phyloP scores from a whole-genome alignment of 2,797 vertebrate species.

The Tauraco hartlaubi region DNA sequence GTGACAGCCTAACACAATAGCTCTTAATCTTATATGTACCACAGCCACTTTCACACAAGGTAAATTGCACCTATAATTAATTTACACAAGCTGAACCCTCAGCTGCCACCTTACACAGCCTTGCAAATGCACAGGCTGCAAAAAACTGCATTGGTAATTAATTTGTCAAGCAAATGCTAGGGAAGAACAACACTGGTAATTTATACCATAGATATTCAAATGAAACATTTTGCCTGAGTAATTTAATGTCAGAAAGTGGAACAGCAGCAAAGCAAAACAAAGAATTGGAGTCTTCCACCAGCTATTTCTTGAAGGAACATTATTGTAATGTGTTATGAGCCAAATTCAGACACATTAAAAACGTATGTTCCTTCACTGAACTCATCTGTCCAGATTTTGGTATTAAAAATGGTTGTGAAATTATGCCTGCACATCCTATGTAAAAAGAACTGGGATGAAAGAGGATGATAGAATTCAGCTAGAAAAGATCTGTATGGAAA shows the following conservation, averaged over 20 bases:
- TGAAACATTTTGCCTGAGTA: constrained; percentile 62
- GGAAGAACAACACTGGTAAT: constrained; percentile 73
- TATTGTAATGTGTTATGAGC: not conserved
- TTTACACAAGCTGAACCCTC: constrained; percentile 52
- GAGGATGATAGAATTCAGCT: not conserved
- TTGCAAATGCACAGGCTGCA: constrained; percentile 25
- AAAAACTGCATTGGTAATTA: constrained; percentile 73
- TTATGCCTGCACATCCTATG: not conserved
- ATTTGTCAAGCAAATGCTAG: constrained; percentile 78
- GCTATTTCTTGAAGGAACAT: not conserved
- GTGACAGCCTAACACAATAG: not conserved
- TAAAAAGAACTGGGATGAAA: not conserved
- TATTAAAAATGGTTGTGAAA: not conserved
- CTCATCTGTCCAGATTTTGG: not conserved
- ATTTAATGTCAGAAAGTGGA: constrained; percentile 63
- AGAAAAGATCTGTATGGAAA: not conserved
- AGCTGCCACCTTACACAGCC: constrained; percentile 30
- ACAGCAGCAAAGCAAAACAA: constrained; percentile 20
- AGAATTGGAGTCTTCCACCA: constrained; percentile 29
- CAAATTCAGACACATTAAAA: not conserved
- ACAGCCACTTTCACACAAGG: constrained; percentile 17
- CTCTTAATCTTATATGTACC: constrained; percentile 20
- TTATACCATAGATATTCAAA: constrained; percentile 78
- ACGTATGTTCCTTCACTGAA: not conserved
- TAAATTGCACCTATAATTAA: constrained; percentile 72